Conservation (phyloP, 2,888 invertebrate species). For the Orthonevra nobilis region DNA sequence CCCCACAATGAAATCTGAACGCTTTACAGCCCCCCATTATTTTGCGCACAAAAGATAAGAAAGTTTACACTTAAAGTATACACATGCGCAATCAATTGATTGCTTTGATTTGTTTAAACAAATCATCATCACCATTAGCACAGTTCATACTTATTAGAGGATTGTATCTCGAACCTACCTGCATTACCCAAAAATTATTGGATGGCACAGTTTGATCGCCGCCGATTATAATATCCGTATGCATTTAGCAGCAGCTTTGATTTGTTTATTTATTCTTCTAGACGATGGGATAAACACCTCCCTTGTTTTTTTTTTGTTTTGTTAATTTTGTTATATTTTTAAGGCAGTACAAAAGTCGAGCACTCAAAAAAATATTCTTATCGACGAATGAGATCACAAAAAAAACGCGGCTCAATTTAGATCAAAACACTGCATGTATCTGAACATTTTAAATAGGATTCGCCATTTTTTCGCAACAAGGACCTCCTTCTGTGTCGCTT, state of each 20-base stretch:
- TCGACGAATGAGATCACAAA: constrained; percentile 14
- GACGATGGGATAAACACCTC: background rate
- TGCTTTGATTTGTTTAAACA: constrained; percentile 39
- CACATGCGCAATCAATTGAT: constrained; percentile 32
- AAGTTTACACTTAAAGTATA: constrained; percentile 44
- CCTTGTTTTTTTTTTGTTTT: background rate
- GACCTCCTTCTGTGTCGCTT: constrained; percentile 52
- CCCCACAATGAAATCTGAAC: background rate
- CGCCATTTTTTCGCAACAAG: constrained; percentile 64
- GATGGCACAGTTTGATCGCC: constrained; percentile 81
- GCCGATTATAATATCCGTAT: constrained; percentile 81
- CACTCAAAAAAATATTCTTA: no score
- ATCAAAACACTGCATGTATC: no score
- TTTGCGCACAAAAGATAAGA: constrained; percentile 39
- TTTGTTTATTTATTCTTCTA: background rate
- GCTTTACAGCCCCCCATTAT: constrained; percentile 13
- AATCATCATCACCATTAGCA: constrained; percentile 12
- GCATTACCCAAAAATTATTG: constrained; percentile 81
- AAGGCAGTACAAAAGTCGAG: no score
- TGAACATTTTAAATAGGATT: constrained; percentile 30
- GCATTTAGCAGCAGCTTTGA: constrained; percentile 77
- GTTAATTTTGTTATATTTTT: no score
- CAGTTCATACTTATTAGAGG: background rate
- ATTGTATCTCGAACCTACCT: constrained; percentile 75
- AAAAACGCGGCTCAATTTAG: no score